Conservation (phyloP, 2,797 vertebrate species). For the Anguilla megastoma region DNA sequence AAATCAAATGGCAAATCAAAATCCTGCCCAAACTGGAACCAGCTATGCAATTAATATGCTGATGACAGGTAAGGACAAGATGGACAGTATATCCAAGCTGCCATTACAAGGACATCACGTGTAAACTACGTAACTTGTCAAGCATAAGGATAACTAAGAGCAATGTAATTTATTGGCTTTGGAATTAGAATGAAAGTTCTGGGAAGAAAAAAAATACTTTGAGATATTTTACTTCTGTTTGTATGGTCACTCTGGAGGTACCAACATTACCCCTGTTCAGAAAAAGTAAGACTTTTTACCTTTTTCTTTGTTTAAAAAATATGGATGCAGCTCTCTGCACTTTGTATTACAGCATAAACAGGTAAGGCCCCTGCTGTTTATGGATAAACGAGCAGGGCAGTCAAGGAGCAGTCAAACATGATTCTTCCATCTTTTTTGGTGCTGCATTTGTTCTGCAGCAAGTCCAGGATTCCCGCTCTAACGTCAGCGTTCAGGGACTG, state of each 20-base stretch:
- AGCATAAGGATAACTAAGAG: not conserved
- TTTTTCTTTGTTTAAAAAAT: not conserved
- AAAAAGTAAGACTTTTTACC: not conserved
- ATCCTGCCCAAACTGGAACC: not conserved
- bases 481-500: slow-evolving; percentile 49
- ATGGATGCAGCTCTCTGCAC: not conserved
- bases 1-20: not conserved
- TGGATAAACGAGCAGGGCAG: slow-evolving; percentile 56
- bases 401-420: slow-evolving; percentile 51
- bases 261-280: not conserved
- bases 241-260: not conserved
- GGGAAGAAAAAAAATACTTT: not conserved
- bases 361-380: slow-evolving; percentile 37
- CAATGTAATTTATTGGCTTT: not conserved
- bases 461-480: slow-evolving; percentile 56
- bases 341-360: not conserved
- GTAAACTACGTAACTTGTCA: not conserved
- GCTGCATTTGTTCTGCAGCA: slow-evolving; percentile 64
- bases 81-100: not conserved
- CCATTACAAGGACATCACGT: not conserved
- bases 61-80: not conserved
- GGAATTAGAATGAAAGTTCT: not conserved
- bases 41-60: not conserved
- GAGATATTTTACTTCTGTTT: not conserved
- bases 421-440: slow-evolving; percentile 57